Conservation (phyloP, 2,113 vertebrate species). For the Coptodon bakossiorum region DNA sequence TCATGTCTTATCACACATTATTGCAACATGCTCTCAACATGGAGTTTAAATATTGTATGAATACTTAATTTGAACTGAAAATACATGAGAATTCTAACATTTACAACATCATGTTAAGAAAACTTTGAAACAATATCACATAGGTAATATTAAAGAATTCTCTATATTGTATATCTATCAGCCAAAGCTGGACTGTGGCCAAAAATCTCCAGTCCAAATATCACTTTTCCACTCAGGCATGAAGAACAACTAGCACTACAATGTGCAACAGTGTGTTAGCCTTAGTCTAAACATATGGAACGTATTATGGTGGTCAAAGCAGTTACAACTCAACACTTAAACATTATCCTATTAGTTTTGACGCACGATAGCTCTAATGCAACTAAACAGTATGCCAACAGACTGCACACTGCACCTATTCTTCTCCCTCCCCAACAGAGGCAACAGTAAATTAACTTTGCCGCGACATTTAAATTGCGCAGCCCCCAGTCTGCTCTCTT, state of each 20-base stretch:
- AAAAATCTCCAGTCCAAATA: not conserved
- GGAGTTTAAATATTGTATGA: not conserved
- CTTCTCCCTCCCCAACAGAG: constrained; percentile 21
- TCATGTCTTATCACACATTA: not conserved
- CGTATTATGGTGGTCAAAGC: constrained; percentile 40
- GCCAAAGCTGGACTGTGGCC: not conserved
- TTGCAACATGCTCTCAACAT: not conserved
- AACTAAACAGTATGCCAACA: constrained; percentile 13
- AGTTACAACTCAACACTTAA: constrained; percentile 3
- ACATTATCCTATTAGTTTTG: constrained; percentile 29
- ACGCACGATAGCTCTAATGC: constrained; percentile 17
- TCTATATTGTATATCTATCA: not conserved
- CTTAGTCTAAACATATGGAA: constrained; percentile 39
- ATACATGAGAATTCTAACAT: not conserved
- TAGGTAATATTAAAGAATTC: not conserved
- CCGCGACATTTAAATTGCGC: not conserved
- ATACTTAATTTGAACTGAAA: not conserved
- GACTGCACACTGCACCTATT: constrained; percentile 42
- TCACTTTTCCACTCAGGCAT: not conserved
- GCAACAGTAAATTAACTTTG: constrained; percentile 20
- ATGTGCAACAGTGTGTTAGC: not conserved
- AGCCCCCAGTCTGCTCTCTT: not conserved
- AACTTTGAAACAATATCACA: not conserved
- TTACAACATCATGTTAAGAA: not conserved
- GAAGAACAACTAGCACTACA: constrained; percentile 6